phyloP scores from a whole-genome alignment of 2,888 invertebrate genomes.

The Lasioglossum zephyrum region DNA sequence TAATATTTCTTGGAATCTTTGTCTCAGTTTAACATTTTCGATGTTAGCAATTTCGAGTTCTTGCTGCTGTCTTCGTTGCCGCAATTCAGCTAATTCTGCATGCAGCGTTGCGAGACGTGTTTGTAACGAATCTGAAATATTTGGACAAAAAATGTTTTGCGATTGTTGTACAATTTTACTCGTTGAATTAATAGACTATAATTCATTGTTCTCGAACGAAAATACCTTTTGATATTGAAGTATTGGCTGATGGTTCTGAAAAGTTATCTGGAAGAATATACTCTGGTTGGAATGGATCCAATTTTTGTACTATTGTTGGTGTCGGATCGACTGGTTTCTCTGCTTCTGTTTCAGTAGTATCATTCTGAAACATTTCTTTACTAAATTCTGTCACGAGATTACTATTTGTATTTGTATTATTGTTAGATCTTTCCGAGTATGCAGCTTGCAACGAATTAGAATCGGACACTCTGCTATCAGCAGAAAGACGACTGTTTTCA shows the following conservation, averaged over 20 bases:
- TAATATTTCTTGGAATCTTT: constrained; percentile 92
- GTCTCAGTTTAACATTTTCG: constrained; percentile 92
- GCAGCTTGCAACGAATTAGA: constrained; percentile 87
- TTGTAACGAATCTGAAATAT: constrained; percentile 84
- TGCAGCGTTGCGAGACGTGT: constrained; percentile 90
- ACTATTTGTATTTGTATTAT: constrained; percentile 73
- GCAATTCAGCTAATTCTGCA: constrained; percentile 90
- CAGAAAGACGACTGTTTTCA: constrained; percentile 91
- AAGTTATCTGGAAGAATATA: constrained; percentile 79
- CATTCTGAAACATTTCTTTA: constrained; percentile 87
- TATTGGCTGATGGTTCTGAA: constrained; percentile 69
- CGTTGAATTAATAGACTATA: neutral
- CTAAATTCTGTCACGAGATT: constrained; percentile 87
- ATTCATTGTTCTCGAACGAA: neutral
- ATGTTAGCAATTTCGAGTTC: constrained; percentile 93
- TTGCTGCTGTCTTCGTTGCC: constrained; percentile 90
- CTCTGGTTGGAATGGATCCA: constrained; percentile 80
- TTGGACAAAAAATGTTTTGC: neutral
- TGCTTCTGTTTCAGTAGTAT: constrained; percentile 64
- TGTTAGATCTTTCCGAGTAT: constrained; percentile 78
- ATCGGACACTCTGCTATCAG: constrained; percentile 90
- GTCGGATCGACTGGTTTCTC: constrained; percentile 69
- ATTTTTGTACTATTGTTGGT: constrained; percentile 73
- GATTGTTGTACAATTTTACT: neutral
- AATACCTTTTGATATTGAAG: constrained; percentile 71